Conservation (phyloP, 2,797 vertebrate species). For the Cygnus olor region DNA sequence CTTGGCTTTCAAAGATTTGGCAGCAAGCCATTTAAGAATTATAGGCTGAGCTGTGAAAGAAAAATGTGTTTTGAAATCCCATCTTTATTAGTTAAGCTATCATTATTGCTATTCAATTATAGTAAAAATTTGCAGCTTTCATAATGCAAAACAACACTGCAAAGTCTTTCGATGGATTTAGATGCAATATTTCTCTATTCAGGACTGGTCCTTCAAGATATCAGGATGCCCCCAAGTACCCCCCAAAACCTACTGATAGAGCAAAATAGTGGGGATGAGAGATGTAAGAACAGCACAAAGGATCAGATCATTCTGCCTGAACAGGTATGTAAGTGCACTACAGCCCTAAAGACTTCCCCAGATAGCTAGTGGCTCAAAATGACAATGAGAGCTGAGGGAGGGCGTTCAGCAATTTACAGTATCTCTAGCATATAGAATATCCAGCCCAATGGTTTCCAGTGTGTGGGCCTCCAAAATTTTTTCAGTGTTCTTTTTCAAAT, state of each 20-base stretch:
- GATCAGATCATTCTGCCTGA: not conserved
- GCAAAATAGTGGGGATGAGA: not conserved
- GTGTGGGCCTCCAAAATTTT: not conserved
- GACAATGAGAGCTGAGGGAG: not conserved
- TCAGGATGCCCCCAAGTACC: not conserved
- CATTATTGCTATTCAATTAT: slow-evolving; percentile 34
- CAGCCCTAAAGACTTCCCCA: not conserved
- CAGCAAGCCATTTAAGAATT: slow-evolving; percentile 45
- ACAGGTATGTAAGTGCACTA: not conserved
- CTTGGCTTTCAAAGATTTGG: slow-evolving; percentile 41
- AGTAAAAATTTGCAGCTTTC: slow-evolving; percentile 10
- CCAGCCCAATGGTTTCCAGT: not conserved
- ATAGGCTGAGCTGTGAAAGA: not conserved
- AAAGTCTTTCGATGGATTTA: not conserved
- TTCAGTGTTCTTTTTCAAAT: not conserved
- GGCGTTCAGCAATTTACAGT: not conserved
- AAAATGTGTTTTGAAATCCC: slow-evolving; percentile 26
- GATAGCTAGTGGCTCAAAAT: not conserved
- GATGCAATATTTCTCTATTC: not conserved
- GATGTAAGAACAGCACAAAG: not conserved
- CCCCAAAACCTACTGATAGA: not conserved
- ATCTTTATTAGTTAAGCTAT: slow-evolving; percentile 29
- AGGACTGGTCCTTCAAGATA: not conserved
- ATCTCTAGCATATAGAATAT: not conserved
- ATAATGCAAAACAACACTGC: not conserved